phyloP scores from a whole-genome alignment of 2,888 invertebrate species.

The Drosophila recens region DNA sequence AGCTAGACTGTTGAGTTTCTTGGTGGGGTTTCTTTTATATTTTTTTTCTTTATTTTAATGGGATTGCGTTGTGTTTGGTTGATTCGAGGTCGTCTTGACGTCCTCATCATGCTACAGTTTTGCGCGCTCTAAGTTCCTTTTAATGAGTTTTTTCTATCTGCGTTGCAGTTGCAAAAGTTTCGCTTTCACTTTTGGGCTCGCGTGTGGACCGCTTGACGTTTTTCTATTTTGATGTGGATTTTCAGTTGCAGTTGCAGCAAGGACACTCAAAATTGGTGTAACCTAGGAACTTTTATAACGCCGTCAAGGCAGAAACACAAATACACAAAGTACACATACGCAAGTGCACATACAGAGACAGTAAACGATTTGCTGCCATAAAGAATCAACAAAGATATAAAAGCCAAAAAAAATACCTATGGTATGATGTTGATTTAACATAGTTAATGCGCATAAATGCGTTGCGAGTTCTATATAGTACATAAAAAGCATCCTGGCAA shows the following conservation, averaged over 20 bases:
- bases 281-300: slow-evolving; percentile 33
- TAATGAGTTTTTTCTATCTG: slow-evolving; percentile 75
- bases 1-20: slow-evolving; percentile 7
- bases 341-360: slow-evolving; percentile 20
- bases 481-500: slow-evolving; percentile 42
- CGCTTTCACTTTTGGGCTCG: slow-evolving; percentile 49
- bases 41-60: slow-evolving; percentile 21
- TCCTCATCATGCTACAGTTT: slow-evolving; percentile 28
- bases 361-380: slow-evolving; percentile 54
- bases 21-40: background rate
- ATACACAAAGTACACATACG: slow-evolving; percentile 5
- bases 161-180: slow-evolving; percentile 69
- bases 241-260: slow-evolving; percentile 45
- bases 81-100: slow-evolving; percentile 53
- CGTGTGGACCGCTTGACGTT: slow-evolving; percentile 63
- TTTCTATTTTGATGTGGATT: slow-evolving; percentile 58
- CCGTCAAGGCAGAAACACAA: slow-evolving; percentile 24
- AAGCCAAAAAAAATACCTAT: slow-evolving; percentile 66
- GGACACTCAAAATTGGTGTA: slow-evolving; percentile 60
- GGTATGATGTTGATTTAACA: slow-evolving; percentile 75
- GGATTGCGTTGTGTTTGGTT: slow-evolving; percentile 40
- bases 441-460: slow-evolving; percentile 71
- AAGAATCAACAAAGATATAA: slow-evolving; percentile 68
- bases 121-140: slow-evolving; percentile 62
- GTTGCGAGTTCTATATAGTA: slow-evolving; percentile 2